A percentile compares a stretch with the other conserved stretches of the same genome.
These are phyloP conservation scores for Pocillopora meandrina DNA, from an alignment of 92 coral and sea anemone species.

Conservation along the genomic window DNA sequence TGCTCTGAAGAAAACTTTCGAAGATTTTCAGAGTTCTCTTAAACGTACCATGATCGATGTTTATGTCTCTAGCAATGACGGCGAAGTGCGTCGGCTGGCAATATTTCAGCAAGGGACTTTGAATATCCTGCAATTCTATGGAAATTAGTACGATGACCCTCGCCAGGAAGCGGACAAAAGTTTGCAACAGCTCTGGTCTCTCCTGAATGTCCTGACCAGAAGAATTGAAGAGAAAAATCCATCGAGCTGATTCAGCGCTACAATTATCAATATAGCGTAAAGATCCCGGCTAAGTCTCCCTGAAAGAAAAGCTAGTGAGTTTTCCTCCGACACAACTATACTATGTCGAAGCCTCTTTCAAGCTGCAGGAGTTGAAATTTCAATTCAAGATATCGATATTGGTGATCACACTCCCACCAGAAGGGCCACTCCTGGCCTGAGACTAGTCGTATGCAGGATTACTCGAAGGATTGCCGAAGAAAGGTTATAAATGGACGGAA, in stretches of 20 bases:
- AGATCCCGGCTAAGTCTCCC: background rate
- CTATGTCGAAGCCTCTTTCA: background rate
- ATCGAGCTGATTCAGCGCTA: background rate
- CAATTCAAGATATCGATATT: background rate
- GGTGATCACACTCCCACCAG: background rate
- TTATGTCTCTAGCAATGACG: background rate
- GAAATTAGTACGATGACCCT: slow-evolving; percentile 1
- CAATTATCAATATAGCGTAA: background rate
- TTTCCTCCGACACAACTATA: background rate
- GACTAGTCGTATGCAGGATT: background rate
- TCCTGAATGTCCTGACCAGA: background rate
- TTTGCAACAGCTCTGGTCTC: background rate
- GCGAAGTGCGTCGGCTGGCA: background rate
- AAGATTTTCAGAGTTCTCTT: slow-evolving; percentile 6
- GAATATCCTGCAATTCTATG: slow-evolving; percentile 17
- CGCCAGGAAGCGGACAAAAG: slow-evolving; percentile 12
- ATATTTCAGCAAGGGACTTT: background rate
- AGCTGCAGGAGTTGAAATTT: slow-evolving; percentile 1
- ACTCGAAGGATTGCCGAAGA: slow-evolving; percentile 2
- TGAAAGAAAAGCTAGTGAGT: background rate
- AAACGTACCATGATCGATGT: background rate
- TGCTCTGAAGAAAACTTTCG: background rate
- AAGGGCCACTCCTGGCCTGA: slow-evolving; percentile 5
- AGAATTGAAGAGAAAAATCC: background rate
- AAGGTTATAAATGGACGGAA: background rate